Base-by-base conservation (phyloP, 2,888 invertebrate species). In the Chrysodeixis includens region DNA sequence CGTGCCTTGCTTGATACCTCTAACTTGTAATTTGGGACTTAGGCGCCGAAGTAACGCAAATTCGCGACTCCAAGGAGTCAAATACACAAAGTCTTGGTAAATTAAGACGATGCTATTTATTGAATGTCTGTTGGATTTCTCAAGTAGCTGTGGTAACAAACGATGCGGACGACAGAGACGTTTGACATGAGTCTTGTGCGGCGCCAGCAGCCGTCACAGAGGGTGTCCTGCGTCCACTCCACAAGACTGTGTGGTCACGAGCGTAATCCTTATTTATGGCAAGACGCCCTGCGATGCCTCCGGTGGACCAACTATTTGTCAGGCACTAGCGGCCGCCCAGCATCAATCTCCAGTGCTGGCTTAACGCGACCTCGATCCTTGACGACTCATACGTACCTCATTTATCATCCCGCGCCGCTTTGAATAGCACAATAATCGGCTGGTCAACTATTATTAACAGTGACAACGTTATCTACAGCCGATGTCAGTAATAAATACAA, bases 231-330 rank as follows among this genome's bases (percentile, higher is more conserved):
- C 84, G 90, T 91, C 88, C 90, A 88, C 88, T 91, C 88, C 87
- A 78, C 92, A 91, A 92, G 92, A 92, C 92, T 91, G 86, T 87
- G 92, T 93, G 94, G 93, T 93, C 92, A 90, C 87, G 69, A 81
- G 66, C 85, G 77, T 95, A 95, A 95, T 95, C 95, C 95, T 95
- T 94, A 95, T 95, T 95, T 95, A 95, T 95, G 91, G 95, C 92
- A 93, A 94, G 93, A 94, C 89, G 93, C 88, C 88, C 80, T 86
- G 87, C 90, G 90, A 92, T 90, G 94, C 93, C 93, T 93, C 90
- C 86, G 84, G 83, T 88, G 88, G 87, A 89, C 93, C 91, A 86
- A 89, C 93, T 90, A 94, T 94, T 94, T 92, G 91, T 94, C 94
- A 94, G 87, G 83, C 88, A 83, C 86, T 82, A 82, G 86, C 86